Conservation (phyloP, 2,797 vertebrate genomes). For the Sorex maritimensis region DNA sequence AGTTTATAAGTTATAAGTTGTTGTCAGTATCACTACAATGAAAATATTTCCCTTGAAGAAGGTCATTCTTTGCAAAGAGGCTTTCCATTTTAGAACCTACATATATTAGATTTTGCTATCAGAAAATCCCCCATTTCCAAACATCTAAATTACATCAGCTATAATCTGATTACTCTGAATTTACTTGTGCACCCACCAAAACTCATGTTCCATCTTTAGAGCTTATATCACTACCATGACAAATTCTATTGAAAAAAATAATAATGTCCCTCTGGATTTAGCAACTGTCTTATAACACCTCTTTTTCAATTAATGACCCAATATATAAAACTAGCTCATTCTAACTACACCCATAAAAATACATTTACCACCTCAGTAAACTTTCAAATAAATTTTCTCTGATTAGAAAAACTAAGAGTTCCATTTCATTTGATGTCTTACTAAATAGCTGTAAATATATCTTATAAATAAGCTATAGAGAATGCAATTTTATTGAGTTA, state of each 20-base stretch:
- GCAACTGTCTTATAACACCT: not conserved
- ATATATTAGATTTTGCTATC: conserved; percentile 75
- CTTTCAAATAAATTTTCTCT: not conserved
- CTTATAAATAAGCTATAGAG: not conserved
- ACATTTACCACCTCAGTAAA: not conserved
- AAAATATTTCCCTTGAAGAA: conserved; percentile 8
- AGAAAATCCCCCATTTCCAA: conserved; percentile 72
- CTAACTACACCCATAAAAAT: not conserved
- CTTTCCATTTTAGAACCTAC: conserved; percentile 57
- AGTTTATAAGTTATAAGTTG: not conserved
- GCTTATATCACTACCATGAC: conserved; percentile 58
- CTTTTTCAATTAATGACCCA: conserved; percentile 20
- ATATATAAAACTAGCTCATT: not conserved
- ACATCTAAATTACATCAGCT: conserved; percentile 80
- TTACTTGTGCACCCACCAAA: conserved; percentile 56
- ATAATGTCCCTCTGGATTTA: conserved; percentile 38
- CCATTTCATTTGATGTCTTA: conserved; percentile 10
- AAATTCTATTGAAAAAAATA: conserved; percentile 36
- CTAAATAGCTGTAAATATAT: not conserved
- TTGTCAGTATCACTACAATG: not conserved
- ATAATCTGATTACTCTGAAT: conserved; percentile 80
- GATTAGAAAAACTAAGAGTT: not conserved
- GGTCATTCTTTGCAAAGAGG: conserved; percentile 54
- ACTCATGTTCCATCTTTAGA: conserved; percentile 36
- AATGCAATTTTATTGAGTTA: conserved; percentile 5